phyloP scores from a whole-genome alignment of 2,888 invertebrate genomes.

The Macrophya alboannulata region DNA sequence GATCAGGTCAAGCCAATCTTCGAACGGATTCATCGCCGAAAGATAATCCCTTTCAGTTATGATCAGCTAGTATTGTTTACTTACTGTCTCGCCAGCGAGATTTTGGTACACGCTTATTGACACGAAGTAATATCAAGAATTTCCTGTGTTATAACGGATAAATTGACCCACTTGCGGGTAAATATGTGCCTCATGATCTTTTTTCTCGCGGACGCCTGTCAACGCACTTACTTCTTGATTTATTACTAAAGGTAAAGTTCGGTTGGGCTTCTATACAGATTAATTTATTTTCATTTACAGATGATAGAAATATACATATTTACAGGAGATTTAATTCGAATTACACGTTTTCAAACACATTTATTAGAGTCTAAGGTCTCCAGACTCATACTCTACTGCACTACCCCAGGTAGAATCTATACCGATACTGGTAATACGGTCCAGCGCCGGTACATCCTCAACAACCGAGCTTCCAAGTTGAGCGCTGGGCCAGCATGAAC shows the following conservation, averaged over 20 bases:
- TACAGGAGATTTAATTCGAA: neutral
- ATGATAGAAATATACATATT: neutral
- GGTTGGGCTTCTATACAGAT: neutral
- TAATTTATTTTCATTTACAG: neutral
- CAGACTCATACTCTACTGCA: neutral
- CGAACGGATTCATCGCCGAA: constrained; percentile 1
- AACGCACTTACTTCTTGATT: neutral
- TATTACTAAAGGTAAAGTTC: neutral
- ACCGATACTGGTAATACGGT: too few species aligned
- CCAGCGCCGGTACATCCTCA: too few species aligned
- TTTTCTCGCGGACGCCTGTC: neutral
- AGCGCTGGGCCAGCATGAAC: too few species aligned
- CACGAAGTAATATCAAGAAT: neutral
- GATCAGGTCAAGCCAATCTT: constrained; percentile 3
- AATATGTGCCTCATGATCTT: neutral
- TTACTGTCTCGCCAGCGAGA: neutral
- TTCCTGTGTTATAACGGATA: neutral
- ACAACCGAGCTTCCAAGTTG: too few species aligned
- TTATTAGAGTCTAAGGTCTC: neutral
- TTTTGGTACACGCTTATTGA: neutral
- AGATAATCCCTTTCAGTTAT: constrained; percentile 18
- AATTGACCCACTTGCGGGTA: neutral
- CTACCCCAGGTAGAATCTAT: neutral
- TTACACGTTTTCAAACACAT: neutral
- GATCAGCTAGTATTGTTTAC: neutral